Conservation (phyloP, 1,140 invertebrate species). For the Atopsyche davidsoni region DNA sequence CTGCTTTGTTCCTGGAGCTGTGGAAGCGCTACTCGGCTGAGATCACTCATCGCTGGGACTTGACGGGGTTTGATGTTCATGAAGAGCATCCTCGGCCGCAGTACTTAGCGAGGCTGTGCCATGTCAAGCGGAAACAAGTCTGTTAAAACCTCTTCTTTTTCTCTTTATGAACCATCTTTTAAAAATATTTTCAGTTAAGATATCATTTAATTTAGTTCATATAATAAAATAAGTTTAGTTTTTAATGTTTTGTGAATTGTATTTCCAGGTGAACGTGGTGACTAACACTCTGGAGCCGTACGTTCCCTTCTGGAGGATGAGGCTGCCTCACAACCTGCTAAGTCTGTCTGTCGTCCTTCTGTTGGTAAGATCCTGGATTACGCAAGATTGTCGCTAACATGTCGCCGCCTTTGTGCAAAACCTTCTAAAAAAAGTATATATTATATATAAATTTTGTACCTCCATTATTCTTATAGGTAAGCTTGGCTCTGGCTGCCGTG, state of each 20-base stretch:
- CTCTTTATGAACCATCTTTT: constrained; percentile 54
- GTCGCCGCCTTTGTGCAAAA: neutral
- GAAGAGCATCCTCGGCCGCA: constrained; percentile 71
- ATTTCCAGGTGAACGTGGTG: constrained; percentile 56
- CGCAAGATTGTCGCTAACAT: too few species aligned
- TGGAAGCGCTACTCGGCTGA: constrained; percentile 89
- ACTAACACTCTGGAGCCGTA: constrained; percentile 75
- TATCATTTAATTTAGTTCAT: too few species aligned
- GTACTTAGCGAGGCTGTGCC: constrained; percentile 58
- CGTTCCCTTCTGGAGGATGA: constrained; percentile 84
- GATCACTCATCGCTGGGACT: constrained; percentile 86
- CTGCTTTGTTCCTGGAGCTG: constrained; percentile 86
- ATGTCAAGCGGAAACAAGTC: constrained; percentile 57
- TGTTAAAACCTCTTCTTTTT: too few species aligned
- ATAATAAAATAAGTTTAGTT: neutral
- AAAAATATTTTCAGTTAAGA: too few species aligned
- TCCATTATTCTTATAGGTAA: constrained; percentile 41
- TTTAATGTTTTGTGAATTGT: neutral
- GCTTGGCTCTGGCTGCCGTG: constrained; percentile 77
- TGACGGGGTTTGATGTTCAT: constrained; percentile 77
- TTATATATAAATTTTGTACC: constrained; percentile 9
- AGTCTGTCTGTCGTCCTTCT: constrained; percentile 79
- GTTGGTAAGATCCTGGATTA: constrained; percentile 57
- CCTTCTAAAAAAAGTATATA: neutral
- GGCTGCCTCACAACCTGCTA: constrained; percentile 73